Evolutionary conservation across 2,888 invertebrate species (phyloP), one percentile per base, ranked within the genome.

Genomic region (Diogma glabrata): DNA sequence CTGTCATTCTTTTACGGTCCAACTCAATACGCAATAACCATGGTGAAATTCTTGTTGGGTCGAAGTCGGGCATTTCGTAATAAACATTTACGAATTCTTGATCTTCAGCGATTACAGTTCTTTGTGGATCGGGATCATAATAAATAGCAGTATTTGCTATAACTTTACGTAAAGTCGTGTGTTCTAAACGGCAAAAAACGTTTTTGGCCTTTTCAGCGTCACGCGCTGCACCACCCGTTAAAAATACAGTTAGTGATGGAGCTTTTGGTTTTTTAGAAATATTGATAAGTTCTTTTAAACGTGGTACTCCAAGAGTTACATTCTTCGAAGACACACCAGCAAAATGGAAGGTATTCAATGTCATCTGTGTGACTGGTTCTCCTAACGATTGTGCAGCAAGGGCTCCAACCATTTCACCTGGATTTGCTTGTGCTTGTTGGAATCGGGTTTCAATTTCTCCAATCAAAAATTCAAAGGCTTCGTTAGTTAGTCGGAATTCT

Each of bases 401-500:
- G 0, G 99, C 96, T n/a, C 99, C 99, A 2, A 99, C 97, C 99
- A 99, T 99, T 72, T 99, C 99, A 51, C 99, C 99, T 1, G 99
- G 97, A 63, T 77, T 77, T 17, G 85, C 88, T 74, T 94, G 95
- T 1, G 97, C 94, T 69, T 97, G 96, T 66, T 96, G 92, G 77
- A 99, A 99, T 60, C 96, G 76, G 0, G 95, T 92, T 71, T 99
- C 97, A 51, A 99, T 94, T 82, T 99, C 99, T 69, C 99, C 99
- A 58, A 99, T 86, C 59, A 99, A 78, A 99, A 99, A 99, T 64
- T 99, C 97, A 68, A 99, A 99, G 0, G 99, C 97, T 71, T 97
- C 97, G 23, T 84, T 79, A 8, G 93, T 92, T 10, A 99, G 73
- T 51, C 95, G 78, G 66, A 94, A 94, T 63, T 94, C 92, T 71